Percentiles rank a stretch among this genome's conserved stretches.
Conservation (phyloP, 2,888 invertebrate species). For the Daptonema setosum region DNA sequence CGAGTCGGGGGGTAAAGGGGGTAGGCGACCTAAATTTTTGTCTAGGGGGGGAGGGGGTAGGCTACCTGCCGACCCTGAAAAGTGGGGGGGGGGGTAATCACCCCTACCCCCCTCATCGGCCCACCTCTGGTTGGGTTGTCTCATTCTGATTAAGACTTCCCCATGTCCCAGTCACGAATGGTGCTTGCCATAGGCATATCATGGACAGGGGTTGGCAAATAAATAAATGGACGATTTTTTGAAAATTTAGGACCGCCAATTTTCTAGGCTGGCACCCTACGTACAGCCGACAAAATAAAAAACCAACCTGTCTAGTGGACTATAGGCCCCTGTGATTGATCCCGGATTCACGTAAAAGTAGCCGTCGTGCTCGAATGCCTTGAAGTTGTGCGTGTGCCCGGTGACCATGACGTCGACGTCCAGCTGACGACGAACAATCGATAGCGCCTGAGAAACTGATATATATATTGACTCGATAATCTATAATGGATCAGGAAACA, state of each 20-base stretch:
- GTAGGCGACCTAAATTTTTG: no score
- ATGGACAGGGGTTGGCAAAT: not conserved
- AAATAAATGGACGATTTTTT: not conserved
- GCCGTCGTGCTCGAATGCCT: slow-evolving; percentile 90
- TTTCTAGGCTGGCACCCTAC: no score
- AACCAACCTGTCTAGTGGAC: slow-evolving; percentile 57
- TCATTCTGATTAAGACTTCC: no score
- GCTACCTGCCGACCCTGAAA: no score
- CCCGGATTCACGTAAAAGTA: slow-evolving; percentile 98
- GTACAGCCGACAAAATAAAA: no score
- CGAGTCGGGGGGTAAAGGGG: no score
- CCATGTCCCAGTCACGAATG: no score
- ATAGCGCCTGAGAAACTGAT: slow-evolving; percentile 37
- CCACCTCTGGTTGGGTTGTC: no score
- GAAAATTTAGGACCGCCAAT: no score
- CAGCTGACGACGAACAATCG: slow-evolving; percentile 76
- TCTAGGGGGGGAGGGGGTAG: no score
- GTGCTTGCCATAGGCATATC: not conserved
- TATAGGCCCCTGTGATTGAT: slow-evolving; percentile 91
- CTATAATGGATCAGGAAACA: not conserved
- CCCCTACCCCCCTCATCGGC: no score
- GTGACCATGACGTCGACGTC: slow-evolving; percentile 96
- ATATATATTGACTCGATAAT: not conserved
- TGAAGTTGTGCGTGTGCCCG: slow-evolving; percentile 93
- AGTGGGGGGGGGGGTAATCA: no score